phyloP scores from a whole-genome alignment of 2,797 vertebrate species.

The Microhierax caerulescens region DNA sequence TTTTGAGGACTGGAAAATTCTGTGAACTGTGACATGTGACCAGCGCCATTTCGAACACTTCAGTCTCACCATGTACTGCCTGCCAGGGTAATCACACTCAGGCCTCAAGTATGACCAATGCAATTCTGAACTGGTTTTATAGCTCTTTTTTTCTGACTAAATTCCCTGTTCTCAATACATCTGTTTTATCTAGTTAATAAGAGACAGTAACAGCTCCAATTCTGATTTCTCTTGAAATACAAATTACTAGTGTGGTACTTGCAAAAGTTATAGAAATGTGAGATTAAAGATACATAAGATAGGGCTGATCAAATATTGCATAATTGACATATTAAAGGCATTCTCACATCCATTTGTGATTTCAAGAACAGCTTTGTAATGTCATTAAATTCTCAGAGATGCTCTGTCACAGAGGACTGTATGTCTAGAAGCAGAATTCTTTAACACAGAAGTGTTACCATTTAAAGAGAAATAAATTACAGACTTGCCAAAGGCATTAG shows the following conservation, averaged over 20 bases:
- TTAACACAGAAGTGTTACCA: background rate
- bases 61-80: background rate
- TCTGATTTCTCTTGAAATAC: background rate
- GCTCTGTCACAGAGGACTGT: background rate
- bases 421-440: background rate
- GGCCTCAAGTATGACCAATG: background rate
- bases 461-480: background rate
- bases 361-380: background rate
- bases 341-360: background rate
- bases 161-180: background rate
- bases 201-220: background rate
- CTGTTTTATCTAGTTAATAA: background rate
- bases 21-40: background rate
- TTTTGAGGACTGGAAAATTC: background rate
- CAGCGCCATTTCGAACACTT: background rate
- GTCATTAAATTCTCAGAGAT: background rate
- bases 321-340: background rate
- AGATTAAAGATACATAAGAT: background rate
- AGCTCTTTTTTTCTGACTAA: background rate
- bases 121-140: background rate
- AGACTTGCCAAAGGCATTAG: background rate
- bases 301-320: background rate
- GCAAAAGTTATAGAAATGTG: background rate
- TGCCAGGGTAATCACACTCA: background rate
- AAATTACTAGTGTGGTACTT: background rate